Conservation (phyloP, 1,140 invertebrate genomes). For the Camponotus pennsylvanicus region DNA sequence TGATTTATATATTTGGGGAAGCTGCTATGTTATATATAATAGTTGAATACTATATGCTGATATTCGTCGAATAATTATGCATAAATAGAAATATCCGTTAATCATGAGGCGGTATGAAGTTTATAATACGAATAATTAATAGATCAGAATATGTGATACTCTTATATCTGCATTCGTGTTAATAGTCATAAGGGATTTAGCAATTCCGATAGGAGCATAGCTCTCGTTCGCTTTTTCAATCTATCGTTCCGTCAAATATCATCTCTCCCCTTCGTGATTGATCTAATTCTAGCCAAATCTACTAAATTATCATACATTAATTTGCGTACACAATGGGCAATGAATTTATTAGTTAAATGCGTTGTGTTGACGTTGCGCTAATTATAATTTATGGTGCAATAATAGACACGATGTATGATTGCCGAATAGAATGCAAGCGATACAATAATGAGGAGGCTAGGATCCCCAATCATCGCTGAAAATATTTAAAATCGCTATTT, state of each 20-base stretch:
- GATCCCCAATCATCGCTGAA: neutral
- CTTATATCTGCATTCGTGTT: slow-evolving; percentile 57
- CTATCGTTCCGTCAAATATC: slow-evolving; percentile 57
- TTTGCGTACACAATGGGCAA: slow-evolving; percentile 69
- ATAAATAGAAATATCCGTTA: slow-evolving; percentile 44
- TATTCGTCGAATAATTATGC: slow-evolving; percentile 40
- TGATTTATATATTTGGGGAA: neutral
- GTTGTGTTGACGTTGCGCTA: slow-evolving; percentile 66
- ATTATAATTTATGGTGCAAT: slow-evolving; percentile 75
- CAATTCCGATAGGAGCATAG: slow-evolving; percentile 39
- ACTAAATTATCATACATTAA: slow-evolving; percentile 75
- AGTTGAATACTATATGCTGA: slow-evolving; percentile 42
- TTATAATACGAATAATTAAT: slow-evolving; percentile 58
- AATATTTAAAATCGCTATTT: neutral
- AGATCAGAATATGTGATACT: slow-evolving; percentile 57
- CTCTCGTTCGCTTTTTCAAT: slow-evolving; percentile 66
- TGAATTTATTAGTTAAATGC: slow-evolving; percentile 77
- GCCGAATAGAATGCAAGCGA: slow-evolving; percentile 53
- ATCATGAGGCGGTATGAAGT: slow-evolving; percentile 43
- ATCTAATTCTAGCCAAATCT: slow-evolving; percentile 72
- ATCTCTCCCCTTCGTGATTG: slow-evolving; percentile 41
- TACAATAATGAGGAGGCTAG: slow-evolving; percentile 27
- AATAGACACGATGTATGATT: slow-evolving; percentile 70
- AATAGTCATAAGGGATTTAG: slow-evolving; percentile 42
- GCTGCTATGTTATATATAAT: slow-evolving; percentile 28